Conservation (phyloP, 2,888 invertebrate species). For the Protonemura montana region DNA sequence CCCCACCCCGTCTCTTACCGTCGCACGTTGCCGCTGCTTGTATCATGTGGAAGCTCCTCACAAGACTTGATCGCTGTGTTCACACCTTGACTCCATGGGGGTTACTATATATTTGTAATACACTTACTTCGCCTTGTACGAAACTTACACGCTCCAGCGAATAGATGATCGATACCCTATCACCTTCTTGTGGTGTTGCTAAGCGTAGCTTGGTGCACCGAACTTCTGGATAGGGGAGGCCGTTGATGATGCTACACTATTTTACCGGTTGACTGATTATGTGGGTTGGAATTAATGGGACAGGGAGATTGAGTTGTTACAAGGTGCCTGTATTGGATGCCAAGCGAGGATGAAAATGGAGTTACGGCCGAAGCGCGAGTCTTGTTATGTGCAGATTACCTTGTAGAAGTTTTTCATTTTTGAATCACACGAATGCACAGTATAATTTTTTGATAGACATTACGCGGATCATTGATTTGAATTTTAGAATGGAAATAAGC, state of each 20-base stretch:
- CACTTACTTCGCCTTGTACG: background rate
- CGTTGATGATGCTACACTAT: background rate
- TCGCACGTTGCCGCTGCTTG: too few species aligned
- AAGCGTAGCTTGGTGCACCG: background rate
- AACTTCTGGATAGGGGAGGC: background rate
- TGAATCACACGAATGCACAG: background rate
- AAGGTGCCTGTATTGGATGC: background rate
- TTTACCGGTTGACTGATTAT: background rate
- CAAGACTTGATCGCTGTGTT: background rate
- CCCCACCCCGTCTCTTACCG: background rate
- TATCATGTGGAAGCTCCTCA: background rate
- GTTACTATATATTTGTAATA: background rate
- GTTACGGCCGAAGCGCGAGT: background rate
- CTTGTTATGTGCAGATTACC: too few species aligned
- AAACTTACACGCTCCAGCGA: background rate
- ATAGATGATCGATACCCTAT: background rate
- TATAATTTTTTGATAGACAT: background rate
- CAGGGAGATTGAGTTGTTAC: background rate
- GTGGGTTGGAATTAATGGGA: background rate
- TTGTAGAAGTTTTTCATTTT: background rate
- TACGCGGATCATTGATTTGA: background rate
- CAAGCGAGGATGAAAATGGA: background rate
- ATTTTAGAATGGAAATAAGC: too few species aligned
- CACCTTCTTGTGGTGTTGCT: background rate
- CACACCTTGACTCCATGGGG: conserved; percentile 12